These are phyloP conservation scores for Rhopalosiphum nymphaeae DNA, from an alignment of 2,888 invertebrate genomes.

Conservation along the genomic window DNA sequence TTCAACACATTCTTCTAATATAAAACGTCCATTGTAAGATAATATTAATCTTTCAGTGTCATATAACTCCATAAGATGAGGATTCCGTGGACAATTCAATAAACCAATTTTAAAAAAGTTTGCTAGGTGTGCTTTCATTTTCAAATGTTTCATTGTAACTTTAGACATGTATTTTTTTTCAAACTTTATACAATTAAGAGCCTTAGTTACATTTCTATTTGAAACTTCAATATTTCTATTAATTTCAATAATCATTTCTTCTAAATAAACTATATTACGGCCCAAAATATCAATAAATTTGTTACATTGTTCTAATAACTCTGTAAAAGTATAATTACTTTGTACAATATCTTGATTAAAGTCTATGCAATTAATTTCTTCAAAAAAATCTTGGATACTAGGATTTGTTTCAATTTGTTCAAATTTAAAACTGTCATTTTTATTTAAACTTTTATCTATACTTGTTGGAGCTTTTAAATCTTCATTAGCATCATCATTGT, in stretches of 20 bases:
- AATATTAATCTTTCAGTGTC: constrained; percentile 40
- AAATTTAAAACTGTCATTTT: not conserved
- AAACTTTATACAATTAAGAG: constrained; percentile 4
- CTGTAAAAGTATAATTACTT: not conserved
- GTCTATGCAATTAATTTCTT: constrained; percentile 56
- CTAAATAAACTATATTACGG: constrained; percentile 51
- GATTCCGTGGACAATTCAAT: constrained; percentile 49
- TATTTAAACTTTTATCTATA: not conserved
- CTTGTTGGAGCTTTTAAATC: not conserved
- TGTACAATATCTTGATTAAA: constrained; percentile 36
- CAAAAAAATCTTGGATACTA: constrained; percentile 48
- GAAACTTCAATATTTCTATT: constrained; percentile 41
- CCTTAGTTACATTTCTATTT: constrained; percentile 49
- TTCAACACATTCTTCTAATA: constrained; percentile 58
- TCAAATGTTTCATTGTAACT: not conserved
- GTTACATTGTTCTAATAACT: constrained; percentile 55
- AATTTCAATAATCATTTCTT: constrained; percentile 22
- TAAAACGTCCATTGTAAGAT: constrained; percentile 54
- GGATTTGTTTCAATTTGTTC: not conserved
- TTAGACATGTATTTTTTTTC: constrained; percentile 37
- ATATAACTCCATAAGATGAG: constrained; percentile 52
- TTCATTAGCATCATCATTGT: not conserved
- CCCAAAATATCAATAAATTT: constrained; percentile 51
- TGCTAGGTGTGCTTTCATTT: constrained; percentile 52
- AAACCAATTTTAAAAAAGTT: constrained; percentile 57